Conservation (phyloP, 1,140 invertebrate species). For the Meloidogyne exigua region DNA sequence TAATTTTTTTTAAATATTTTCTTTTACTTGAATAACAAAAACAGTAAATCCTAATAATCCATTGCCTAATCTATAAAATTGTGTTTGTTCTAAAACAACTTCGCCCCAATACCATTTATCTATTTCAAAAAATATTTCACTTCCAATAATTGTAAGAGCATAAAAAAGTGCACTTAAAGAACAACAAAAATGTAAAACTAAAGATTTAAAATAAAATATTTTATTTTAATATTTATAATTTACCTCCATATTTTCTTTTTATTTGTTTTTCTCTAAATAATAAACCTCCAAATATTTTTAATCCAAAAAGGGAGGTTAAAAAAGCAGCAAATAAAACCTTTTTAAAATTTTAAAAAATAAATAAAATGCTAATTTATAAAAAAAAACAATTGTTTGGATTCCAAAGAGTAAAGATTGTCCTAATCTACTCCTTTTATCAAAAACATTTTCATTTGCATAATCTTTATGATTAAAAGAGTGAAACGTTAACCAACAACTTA, state of each 20-base stretch:
- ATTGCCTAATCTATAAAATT: conserved; percentile 59
- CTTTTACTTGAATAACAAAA: conserved; percentile 54
- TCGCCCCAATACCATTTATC: conserved; percentile 60
- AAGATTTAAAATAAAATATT: conserved; percentile 12
- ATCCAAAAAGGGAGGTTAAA: conserved; percentile 49
- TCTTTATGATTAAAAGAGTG: conserved; percentile 53
- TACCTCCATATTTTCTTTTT: conserved; percentile 39
- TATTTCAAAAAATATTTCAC: conserved; percentile 61
- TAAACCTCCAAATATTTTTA: conserved; percentile 47
- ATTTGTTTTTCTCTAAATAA: conserved; percentile 32
- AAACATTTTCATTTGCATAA: conserved; percentile 39
- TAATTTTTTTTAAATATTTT: not conserved
- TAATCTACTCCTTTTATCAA: conserved; percentile 42
- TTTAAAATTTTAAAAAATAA: not conserved
- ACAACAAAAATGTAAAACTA: conserved; percentile 53
- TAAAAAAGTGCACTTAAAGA: conserved; percentile 59
- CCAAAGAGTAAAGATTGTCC: conserved; percentile 58
- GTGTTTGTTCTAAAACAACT: conserved; percentile 50
- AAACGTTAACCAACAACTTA: conserved; percentile 60
- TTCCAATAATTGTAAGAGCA: conserved; percentile 54
- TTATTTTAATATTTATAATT: not conserved
- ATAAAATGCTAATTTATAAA: not conserved
- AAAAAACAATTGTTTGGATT: conserved; percentile 50
- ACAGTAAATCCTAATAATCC: conserved; percentile 58
- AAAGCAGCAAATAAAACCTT: conserved; percentile 38